Base-by-base conservation (phyloP, 2,797 vertebrate genomes). In the Tokudaia tokunoshimensis region DNA sequence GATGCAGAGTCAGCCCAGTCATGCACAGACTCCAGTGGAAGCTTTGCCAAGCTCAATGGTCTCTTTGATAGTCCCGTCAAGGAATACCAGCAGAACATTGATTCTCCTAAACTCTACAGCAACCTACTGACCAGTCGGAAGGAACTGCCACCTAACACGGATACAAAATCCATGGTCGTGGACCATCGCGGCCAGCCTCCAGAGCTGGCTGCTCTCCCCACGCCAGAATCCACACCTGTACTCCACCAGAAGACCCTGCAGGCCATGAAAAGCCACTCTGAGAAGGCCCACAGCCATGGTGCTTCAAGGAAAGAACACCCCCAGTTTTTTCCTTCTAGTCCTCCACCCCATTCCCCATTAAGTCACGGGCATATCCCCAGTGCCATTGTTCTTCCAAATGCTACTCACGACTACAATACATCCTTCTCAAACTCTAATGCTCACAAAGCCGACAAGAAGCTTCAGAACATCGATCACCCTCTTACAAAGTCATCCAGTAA, bases 11-110 rank as follows among this genome's bases (percentile, higher is more conserved):
- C 99, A 0, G 99, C 99, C 14, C 99, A 99, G 50, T 99, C 99
- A 6, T 99, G 99, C 97, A 99, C 99, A 0, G 99, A 99, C 98
- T 99, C 99, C 24, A 99, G 99, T 0, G 99, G 99, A 85, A 99
- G 99, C 98, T 99, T 99, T 95, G 99, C 99, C 83, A 99, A 99
- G 97, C 99, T 99, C 74, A 99, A 99, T 0, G 99, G 99, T 72
- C 98, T 99, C 41, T 99, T 99, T 50, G 99, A 99, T 97, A 99
- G 99, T 92, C 99, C 99, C 0, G 99, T 99, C 94, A 99, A 99
- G 99, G 99, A 99, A 65, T 99, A 99, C 96, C 99, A 99, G 92
- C 99, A 99, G 97, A 99, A 99, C 97, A 99, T 99, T 0, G 99
- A 99, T 97, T 99, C 99, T 3, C 99, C 99, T 80, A 99, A 99